Conservation (phyloP, 2,888 invertebrate species). For the Chloromyia formosa region DNA sequence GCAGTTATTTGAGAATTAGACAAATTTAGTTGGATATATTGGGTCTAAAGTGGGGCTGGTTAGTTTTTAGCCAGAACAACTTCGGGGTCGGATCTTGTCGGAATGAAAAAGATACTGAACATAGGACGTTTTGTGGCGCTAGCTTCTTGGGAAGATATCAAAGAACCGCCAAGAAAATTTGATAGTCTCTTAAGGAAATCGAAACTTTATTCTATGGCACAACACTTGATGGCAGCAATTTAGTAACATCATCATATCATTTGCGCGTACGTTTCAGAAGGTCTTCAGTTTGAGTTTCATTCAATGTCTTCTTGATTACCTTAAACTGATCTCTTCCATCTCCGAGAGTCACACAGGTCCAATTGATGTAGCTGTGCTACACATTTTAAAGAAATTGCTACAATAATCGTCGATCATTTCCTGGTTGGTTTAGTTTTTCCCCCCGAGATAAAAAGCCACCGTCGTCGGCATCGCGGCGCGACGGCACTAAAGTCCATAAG, state of each 20-base stretch:
- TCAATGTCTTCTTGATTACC: conserved; percentile 38
- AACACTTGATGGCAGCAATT: not conserved
- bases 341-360: conserved; percentile 1
- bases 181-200: too few relatives aligned
- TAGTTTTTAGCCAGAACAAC: not conserved
- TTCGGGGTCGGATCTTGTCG: too few relatives aligned
- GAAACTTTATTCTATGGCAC: too few relatives aligned
- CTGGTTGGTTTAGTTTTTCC: conserved; percentile 56
- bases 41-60: not conserved
- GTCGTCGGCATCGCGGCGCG: not conserved
- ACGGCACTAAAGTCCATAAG: not conserved
- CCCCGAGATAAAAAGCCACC: conserved; percentile 19
- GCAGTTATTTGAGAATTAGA: conserved; percentile 45
- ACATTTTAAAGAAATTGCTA: conserved; percentile 52
- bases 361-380: conserved; percentile 33
- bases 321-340: conserved; percentile 20
- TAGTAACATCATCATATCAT: not conserved
- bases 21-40: conserved; percentile 24
- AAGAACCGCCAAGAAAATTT: too few relatives aligned
- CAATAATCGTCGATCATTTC: conserved; percentile 64
- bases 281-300: conserved; percentile 18
- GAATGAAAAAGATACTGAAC: too few relatives aligned
- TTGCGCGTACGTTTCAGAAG: not conserved
- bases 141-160: too few relatives aligned
- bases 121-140: too few relatives aligned